Evolutionary conservation across 2,797 vertebrate genomes (phyloP).

Genomic region (Scyliorhinus canicula): DNA sequence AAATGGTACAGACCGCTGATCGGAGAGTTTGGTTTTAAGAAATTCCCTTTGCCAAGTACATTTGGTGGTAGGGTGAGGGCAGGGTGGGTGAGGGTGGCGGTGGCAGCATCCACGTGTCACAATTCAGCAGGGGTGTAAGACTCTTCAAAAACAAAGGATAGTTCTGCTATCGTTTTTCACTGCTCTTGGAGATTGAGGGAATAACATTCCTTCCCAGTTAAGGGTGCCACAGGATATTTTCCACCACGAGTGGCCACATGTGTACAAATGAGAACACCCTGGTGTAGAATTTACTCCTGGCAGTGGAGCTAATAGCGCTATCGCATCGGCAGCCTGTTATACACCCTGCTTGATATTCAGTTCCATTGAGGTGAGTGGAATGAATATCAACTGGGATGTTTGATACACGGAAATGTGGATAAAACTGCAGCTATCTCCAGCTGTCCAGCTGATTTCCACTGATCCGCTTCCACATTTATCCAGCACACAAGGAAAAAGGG

Average conservation of each 20-base stretch:
- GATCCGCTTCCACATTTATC: not conserved
- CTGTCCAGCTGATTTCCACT: not conserved
- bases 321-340: not conserved
- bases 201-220: not conserved
- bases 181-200: not conserved
- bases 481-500: not conserved
- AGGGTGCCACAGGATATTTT: not conserved
- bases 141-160: not conserved
- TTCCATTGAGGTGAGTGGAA: not conserved
- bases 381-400: not conserved
- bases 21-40: not conserved
- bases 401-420: not conserved
- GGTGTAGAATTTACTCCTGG: not conserved
- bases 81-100: no score
- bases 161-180: not conserved
- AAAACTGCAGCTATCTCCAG: not conserved
- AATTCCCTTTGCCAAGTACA: no score
- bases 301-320: not conserved
- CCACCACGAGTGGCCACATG: no score
- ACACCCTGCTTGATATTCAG: not conserved
- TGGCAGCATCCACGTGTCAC: not conserved
- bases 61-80: no score
- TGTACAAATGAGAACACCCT: not conserved
- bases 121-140: not conserved
- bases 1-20: not conserved